Conservation (phyloP, 2,113 vertebrate species). For the Anhinga rufa region DNA sequence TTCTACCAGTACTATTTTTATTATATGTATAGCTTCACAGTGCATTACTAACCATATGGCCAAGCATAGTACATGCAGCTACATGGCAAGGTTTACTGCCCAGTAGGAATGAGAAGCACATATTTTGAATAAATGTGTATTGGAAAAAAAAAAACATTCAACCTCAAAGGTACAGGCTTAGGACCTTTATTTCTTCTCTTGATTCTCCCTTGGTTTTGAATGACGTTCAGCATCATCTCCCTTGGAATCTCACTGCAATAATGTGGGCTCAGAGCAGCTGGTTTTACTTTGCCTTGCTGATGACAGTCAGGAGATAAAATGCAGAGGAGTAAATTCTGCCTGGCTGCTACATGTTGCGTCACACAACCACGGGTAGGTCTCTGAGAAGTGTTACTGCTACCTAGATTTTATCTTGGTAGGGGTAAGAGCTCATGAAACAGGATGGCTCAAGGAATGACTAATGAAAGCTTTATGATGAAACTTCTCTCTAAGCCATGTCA, state of each 20-base stretch:
- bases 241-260: neutral
- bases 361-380: neutral
- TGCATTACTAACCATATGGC: neutral
- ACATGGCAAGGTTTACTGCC: neutral
- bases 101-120: neutral
- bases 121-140: neutral
- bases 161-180: neutral
- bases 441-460: neutral
- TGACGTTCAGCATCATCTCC: neutral
- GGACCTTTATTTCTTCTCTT: neutral
- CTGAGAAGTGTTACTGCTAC: neutral
- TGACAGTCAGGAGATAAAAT: constrained; percentile 24
- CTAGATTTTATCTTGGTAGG: neutral
- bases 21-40: neutral
- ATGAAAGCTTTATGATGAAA: neutral
- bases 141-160: neutral
- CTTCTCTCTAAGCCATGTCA: neutral
- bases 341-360: constrained; percentile 10
- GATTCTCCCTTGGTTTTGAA: neutral
- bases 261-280: constrained; percentile 30
- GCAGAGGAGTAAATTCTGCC: constrained; percentile 10
- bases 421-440: neutral
- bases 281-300: constrained; percentile 15
- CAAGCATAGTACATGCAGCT: neutral
- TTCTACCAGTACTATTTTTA: constrained; percentile 13